Conservation (phyloP, 2,888 invertebrate genomes). For the Ametastegia equiseti region DNA sequence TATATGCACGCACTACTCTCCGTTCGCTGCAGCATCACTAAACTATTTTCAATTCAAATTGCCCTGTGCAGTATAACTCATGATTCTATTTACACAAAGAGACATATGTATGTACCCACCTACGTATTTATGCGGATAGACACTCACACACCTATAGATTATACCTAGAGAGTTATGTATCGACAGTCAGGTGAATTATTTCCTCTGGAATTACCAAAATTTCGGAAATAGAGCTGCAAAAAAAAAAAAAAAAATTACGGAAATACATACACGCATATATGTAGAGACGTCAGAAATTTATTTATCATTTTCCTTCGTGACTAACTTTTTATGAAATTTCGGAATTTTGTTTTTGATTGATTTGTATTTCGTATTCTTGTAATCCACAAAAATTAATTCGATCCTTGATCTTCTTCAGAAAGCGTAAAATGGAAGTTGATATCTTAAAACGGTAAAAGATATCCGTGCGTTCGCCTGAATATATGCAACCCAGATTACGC, state of each 20-base stretch:
- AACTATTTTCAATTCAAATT: slow-evolving; percentile 34
- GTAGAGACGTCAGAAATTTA: no score
- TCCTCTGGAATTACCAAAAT: background rate
- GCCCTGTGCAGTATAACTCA: slow-evolving; percentile 6
- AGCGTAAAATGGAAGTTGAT: no score
- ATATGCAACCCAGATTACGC: slow-evolving; percentile 32
- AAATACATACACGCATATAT: no score
- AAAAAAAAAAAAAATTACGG: background rate
- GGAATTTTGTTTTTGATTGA: no score
- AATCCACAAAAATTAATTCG: background rate
- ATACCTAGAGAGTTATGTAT: background rate
- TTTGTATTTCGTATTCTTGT: background rate
- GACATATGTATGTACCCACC: background rate
- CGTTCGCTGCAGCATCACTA: background rate
- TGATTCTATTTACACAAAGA: slow-evolving; percentile 25
- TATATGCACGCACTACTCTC: background rate
- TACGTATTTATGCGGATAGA: no score
- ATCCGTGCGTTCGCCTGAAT: background rate
- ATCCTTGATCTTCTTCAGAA: no score
- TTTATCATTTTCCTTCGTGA: no score
- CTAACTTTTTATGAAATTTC: no score
- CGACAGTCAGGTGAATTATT: background rate
- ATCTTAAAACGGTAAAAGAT: background rate
- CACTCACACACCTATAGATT: no score
- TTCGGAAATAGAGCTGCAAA: background rate